Conservation (phyloP, 2,113 vertebrate species). For the Atlantisia rogersi region DNA sequence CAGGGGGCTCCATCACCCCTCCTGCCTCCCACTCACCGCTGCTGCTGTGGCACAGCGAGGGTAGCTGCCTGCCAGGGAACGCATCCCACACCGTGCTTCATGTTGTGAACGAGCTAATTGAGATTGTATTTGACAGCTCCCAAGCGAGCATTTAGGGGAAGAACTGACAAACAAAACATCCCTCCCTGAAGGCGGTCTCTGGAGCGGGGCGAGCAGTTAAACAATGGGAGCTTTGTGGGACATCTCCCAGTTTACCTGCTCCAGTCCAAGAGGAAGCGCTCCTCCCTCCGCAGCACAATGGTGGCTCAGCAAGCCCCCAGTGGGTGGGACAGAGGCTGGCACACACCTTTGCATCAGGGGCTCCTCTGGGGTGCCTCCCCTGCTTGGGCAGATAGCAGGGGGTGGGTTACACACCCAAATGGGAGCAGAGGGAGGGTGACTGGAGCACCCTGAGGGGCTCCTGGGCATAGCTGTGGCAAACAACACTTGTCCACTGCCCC, state of each 20-base stretch:
- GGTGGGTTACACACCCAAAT: accelerated
- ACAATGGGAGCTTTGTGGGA: not conserved
- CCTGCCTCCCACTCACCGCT: not conserved
- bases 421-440: not conserved
- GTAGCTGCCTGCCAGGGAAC: not conserved
- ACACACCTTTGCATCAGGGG: not conserved
- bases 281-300: not conserved
- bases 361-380: not conserved
- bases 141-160: not conserved
- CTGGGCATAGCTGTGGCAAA: accelerated
- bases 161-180: not conserved
- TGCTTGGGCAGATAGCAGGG: not conserved
- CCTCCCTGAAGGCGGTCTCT: not conserved
- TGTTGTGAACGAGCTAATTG: not conserved
- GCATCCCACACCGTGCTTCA: not conserved
- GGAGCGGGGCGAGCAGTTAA: not conserved
- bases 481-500: not conserved
- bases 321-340: not conserved
- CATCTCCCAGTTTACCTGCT: not conserved
- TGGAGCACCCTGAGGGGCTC: not conserved
- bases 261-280: not conserved
- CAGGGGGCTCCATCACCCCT: accelerated
- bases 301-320: not conserved
- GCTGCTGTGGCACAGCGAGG: accelerated
- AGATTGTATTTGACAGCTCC: not conserved